Base-by-base conservation (phyloP, 64 coral and sea anemone species). In the Acropora tenuis region DNA sequence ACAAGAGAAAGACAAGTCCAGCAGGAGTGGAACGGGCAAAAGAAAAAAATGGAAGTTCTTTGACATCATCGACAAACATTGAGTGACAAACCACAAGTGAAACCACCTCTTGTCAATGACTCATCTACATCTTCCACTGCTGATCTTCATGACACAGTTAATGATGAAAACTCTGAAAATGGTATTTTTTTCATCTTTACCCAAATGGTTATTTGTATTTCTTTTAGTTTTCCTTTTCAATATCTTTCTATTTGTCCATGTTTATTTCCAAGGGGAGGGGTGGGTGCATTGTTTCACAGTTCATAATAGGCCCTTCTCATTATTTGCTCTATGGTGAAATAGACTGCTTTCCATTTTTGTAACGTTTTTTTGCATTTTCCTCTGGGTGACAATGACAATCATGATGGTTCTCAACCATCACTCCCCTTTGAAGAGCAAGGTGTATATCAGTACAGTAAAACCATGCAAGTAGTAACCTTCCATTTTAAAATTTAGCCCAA, bases 31-130 rank as follows among this genome's bases (percentile, higher is more conserved):
- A 8, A 63, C 49, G 40, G 80, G 80, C 30, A 30, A 41, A 58
- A 40, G 58, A 6, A 83, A 83, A 60, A 83, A 61, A 61, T 83
- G 80, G 50, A 83, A 83, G 80, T 83, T 83, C 55, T 83, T 83
- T 83, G 80, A 83, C 10, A 20, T 83, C 13, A 83, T 52, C 52
- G 80, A 83, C 53, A n/a, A 43, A 61, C 58, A 42, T 58, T 83
- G 80, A 18, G 48, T 5, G 30, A 30, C 30, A 30, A 30, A 30
- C 30, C 30, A 30, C 30, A 30, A 30, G 30, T 30, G 30, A 30
- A 30, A 30, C 78, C 78, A 30, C 45, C 49, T 50, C 78, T 30
- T 30, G 20, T 81, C 43, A 50, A 5, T 53, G 46, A 81, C 78
- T 81, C 78, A 81, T 50, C 49, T 30, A 52, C 80, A 57, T 41